Evolutionary conservation across 2,888 invertebrate species (phyloP).

Genomic region (Lymantria monacha): DNA sequence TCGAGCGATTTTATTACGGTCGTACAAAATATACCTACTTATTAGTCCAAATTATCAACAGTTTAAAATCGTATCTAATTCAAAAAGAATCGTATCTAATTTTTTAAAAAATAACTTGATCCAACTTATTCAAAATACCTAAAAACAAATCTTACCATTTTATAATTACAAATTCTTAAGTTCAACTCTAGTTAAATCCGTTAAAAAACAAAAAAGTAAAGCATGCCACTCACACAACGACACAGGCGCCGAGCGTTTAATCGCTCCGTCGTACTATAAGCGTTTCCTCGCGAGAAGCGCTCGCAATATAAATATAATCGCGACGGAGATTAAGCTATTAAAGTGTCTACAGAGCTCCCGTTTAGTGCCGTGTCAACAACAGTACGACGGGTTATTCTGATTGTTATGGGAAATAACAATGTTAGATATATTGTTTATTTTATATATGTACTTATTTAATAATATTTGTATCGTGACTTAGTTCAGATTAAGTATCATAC

Average conservation of each 20-base stretch:
- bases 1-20: too few relatives aligned
- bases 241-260: constrained; percentile 12
- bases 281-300: constrained; percentile 14
- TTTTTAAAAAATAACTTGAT: too few relatives aligned
- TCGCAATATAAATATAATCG: constrained; percentile 27
- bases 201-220: constrained; percentile 3
- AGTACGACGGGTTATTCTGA: constrained; percentile 10
- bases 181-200: neutral
- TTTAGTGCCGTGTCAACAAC: constrained; percentile 16
- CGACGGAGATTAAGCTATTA: constrained; percentile 37
- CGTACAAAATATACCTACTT: too few relatives aligned
- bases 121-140: too few relatives aligned
- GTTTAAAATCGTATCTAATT: too few relatives aligned
- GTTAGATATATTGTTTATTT: neutral
- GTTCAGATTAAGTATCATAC: too few relatives aligned
- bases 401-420: neutral
- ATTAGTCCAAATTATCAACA: too few relatives aligned
- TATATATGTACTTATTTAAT: too few relatives aligned
- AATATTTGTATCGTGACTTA: too few relatives aligned
- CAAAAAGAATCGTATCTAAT: too few relatives aligned
- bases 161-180: neutral
- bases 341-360: constrained; percentile 30
- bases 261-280: constrained; percentile 11
- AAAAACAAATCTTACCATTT: too few relatives aligned
- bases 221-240: constrained; percentile 1